These are phyloP conservation scores for Amphipoea lucens DNA, from an alignment of 2,888 invertebrate genomes.

Conservation along the genomic window DNA sequence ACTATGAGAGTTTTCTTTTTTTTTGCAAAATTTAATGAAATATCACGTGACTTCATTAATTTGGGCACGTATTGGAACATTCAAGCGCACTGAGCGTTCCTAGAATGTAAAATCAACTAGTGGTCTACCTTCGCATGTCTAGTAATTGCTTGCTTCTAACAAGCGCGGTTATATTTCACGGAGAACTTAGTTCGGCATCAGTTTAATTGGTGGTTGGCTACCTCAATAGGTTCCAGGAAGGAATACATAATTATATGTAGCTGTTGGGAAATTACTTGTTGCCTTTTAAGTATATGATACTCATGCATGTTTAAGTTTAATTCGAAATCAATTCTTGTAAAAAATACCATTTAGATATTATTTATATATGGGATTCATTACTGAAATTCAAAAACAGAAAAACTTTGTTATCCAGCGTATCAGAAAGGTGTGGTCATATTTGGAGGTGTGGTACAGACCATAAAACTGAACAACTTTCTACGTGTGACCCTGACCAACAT, in stretches of 20 bases:
- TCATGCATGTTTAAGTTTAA: neutral
- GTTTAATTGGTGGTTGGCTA: constrained; percentile 40
- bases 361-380: neutral
- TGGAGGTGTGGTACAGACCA: neutral
- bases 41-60: neutral
- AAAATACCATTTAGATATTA: neutral
- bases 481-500: neutral
- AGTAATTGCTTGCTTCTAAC: constrained; percentile 42
- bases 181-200: constrained; percentile 29
- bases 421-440: neutral
- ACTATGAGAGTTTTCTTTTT: neutral
- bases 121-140: constrained; percentile 40
- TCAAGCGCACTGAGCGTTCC: neutral
- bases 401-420: neutral
- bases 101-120: constrained; percentile 52
- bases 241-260: neutral
- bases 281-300: neutral
- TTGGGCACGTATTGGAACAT: neutral
- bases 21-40: neutral
- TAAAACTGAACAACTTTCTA: neutral
- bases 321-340: neutral
- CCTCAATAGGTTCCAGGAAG: neutral
- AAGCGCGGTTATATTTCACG: constrained; percentile 22
- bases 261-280: neutral
- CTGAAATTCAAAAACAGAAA: too few species aligned